A percentile compares a stretch with the other conserved stretches of the same genome.
Conservation (phyloP, 2,888 invertebrate genomes). For the Platerodrilus igneus region DNA sequence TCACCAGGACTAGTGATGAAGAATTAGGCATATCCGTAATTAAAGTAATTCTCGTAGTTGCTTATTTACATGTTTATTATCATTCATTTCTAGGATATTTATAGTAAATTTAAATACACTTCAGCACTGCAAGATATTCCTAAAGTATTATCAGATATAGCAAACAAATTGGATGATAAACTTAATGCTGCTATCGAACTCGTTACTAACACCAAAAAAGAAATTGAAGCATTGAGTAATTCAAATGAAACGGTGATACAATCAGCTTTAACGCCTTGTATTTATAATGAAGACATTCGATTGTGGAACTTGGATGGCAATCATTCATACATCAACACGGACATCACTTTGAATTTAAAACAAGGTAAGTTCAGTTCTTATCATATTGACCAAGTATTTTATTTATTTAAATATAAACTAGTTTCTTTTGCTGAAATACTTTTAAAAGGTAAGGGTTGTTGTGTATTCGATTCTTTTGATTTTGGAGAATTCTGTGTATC, state of each 20-base stretch:
- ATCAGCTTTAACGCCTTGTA: constrained; percentile 32
- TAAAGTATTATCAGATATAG: constrained; percentile 37
- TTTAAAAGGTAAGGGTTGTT: too few relatives aligned
- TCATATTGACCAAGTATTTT: too few relatives aligned
- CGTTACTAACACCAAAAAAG: constrained; percentile 36
- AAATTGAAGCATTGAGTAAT: constrained; percentile 35
- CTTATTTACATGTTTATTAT: neutral
- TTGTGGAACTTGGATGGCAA: too few relatives aligned
- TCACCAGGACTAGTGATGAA: constrained; percentile 39
- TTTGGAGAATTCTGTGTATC: too few relatives aligned
- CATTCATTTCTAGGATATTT: constrained; percentile 37
- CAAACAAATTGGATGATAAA: constrained; percentile 39
- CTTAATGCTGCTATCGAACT: constrained; percentile 39
- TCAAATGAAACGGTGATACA: constrained; percentile 23
- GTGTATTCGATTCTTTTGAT: too few relatives aligned
- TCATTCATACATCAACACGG: too few relatives aligned
- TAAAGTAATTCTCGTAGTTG: constrained; percentile 35
- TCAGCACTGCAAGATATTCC: constrained; percentile 35
- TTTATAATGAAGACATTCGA: constrained; percentile 18
- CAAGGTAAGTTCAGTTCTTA: too few relatives aligned
- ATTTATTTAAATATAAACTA: too few relatives aligned
- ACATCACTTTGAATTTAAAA: too few relatives aligned
- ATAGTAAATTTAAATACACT: constrained; percentile 40
- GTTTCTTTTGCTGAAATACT: too few relatives aligned
- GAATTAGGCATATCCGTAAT: constrained; percentile 42